Base-by-base conservation (phyloP, 1,140 invertebrate species). In the Aleiodes sp. region DNA sequence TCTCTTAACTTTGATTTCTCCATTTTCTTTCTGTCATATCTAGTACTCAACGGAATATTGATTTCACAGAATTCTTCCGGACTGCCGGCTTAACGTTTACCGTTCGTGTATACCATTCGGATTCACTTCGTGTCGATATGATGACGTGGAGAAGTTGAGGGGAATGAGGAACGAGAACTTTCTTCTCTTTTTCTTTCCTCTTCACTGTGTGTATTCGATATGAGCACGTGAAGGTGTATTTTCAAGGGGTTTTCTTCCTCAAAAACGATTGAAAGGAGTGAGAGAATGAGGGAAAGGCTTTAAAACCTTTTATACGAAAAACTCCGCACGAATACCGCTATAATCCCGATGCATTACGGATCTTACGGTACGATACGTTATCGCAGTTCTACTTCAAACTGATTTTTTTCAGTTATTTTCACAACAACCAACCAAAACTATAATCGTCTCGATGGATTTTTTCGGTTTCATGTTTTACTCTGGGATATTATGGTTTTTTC, bases 101-200 rank as follows among this genome's bases (percentile, higher is more conserved):
- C 41, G 28, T 31, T 68, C 8, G n/a, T 63, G 52, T 33, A 37
- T 52, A 31, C 64, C 56, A 70, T 73, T 74, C 57, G 71, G 61
- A 79, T 78, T 79, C 73, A 52, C 73, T 67, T 61, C 72, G 72
- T 72, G 75, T 79, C 71, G 75, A 72, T 70, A 62, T 39, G 60
- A 62, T 35, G 33, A 37, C 16, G 37, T 37, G 60, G 37, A 37
- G 33, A 33, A 24, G 33, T 14, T 37, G 60, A 43, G 41, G 41
- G 21, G 21, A 43, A 43, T 16, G 26, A 62, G 14, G 7, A 12
- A 39, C 12, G 60, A 24, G 26, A 6, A 9, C 31, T 35, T 16
- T 2, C 7, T 24, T 52, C 26, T 26, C 26, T 52, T 52, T 52
- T 26, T 24, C 3, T 52, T 10, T 35, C 31, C 10, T 10, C 31